phyloP scores from a whole-genome alignment of 2,113 vertebrate species.

The Platysteira castanea region DNA sequence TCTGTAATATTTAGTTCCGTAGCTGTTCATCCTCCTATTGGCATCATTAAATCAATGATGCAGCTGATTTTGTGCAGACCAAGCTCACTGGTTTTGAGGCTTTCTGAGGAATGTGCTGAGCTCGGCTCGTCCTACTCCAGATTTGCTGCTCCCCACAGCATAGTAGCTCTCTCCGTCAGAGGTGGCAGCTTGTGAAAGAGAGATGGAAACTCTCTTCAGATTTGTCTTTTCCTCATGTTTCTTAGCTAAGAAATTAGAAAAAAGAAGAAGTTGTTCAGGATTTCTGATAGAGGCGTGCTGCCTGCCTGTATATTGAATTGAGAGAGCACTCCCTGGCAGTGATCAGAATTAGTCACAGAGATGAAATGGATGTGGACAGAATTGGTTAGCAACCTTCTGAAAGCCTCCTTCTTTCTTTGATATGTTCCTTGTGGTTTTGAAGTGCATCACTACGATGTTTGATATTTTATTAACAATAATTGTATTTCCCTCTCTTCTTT shows the following conservation, averaged over 20 bases:
- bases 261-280: background rate
- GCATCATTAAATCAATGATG: slow-evolving; percentile 34
- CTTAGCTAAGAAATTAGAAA: background rate
- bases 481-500: background rate
- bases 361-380: background rate
- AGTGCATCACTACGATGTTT: background rate
- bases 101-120: background rate
- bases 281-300: background rate
- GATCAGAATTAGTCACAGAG: background rate
- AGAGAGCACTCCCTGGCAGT: background rate
- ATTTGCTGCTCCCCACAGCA: background rate
- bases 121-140: background rate
- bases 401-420: background rate
- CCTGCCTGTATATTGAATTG: background rate
- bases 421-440: slow-evolving; percentile 12
- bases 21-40: background rate
- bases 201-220: background rate
- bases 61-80: background rate
- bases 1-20: background rate
- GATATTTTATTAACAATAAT: slow-evolving; percentile 42
- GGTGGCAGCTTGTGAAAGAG: background rate
- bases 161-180: background rate
- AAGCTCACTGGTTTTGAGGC: background rate
- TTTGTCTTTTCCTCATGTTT: background rate
- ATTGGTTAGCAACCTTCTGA: background rate